Base-by-base conservation (phyloP, 2,888 invertebrate species). In the Metalampra italica region DNA sequence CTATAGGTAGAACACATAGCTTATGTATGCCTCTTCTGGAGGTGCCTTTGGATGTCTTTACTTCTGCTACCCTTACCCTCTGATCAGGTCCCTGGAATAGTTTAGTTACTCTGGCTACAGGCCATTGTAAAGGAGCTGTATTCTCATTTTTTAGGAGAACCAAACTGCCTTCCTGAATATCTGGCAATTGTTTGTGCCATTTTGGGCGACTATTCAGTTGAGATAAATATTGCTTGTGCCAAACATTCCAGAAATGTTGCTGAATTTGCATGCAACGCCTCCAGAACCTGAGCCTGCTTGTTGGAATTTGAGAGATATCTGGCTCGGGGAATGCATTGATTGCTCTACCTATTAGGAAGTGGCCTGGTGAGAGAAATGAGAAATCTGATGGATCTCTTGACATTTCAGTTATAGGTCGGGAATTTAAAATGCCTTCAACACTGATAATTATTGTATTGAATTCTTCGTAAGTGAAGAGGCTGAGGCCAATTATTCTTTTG, bases 271-370 rank as follows among this genome's bases (percentile, higher is more conserved):
- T 29, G 22, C 42, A 37, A 9, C 12, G 12, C 1, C 39, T n/a
- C 47, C 47, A 47, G 14, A 43, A 47, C 2, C 30, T 3, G 7
- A 47, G 29, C 11, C 43, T 47, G 14, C 37, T 47, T 3, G 7
- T 12, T 3, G 47, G 43, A 11, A 43, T 29, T 0, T 45, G 11
- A 29, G 22, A 29, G n/a, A 37, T 3, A 29, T 43, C 37, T 9
- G 9, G 9, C n/a, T 48, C 39, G 3, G 48, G 44, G 1, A 22
- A 0, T 1, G 48, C 11, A n/a, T 43, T 55, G 0, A 62, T 46
- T 5, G 64, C 40, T 12, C 54, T 45, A 32, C 68, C 68, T 29
- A 71, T 55, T 3, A 74, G 46, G 43, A 71, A 68, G 45, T 73
- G 74, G 1, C 57, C 63, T 15, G 71, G 71, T 7, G 68, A 68